Percentiles rank a stretch among this genome's conserved stretches.
phyloP scores from a whole-genome alignment of 2,113 vertebrate genomes.

The Psammodynastes pulverulentus region DNA sequence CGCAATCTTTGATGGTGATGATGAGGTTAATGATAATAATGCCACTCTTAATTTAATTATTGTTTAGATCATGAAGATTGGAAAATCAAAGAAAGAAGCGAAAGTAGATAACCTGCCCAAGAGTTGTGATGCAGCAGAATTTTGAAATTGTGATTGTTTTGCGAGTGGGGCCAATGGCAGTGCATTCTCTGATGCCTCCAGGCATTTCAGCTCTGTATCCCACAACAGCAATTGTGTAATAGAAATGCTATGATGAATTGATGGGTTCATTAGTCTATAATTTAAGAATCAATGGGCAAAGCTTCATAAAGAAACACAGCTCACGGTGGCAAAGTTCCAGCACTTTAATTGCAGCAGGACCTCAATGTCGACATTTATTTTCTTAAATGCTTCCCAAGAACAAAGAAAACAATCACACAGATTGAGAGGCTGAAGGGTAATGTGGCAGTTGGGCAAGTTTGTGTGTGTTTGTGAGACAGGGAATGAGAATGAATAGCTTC shows the following conservation, averaged over 20 bases:
- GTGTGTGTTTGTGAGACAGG: slow-evolving; percentile 7
- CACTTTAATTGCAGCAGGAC: slow-evolving; percentile 61
- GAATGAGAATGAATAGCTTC: slow-evolving; percentile 30
- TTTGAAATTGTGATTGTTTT: slow-evolving; percentile 43
- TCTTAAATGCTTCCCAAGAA: slow-evolving; percentile 48
- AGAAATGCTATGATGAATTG: slow-evolving; percentile 65
- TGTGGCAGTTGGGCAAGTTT: neutral
- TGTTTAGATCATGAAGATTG: slow-evolving; percentile 1
- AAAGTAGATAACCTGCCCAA: neutral
- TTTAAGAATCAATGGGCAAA: slow-evolving; percentile 56
- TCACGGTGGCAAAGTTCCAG: slow-evolving; percentile 55
- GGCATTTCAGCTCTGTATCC: slow-evolving; percentile 38
- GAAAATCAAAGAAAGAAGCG: slow-evolving; percentile 15
- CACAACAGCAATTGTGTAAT: slow-evolving; percentile 54
- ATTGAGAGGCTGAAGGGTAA: slow-evolving; percentile 38
- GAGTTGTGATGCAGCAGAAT: slow-evolving; percentile 36
- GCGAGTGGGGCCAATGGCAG: slow-evolving; percentile 23
- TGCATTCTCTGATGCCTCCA: slow-evolving; percentile 29
- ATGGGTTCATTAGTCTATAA: slow-evolving; percentile 64
- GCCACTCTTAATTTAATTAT: neutral
- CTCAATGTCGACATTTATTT: slow-evolving; percentile 40
- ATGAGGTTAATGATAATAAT: neutral
- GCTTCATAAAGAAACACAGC: slow-evolving; percentile 54
- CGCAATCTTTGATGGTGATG: neutral
- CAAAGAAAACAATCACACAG: slow-evolving; percentile 49